These are phyloP conservation scores for Cossypha caffra DNA, from an alignment of 2,797 vertebrate genomes.

Conservation along the genomic window DNA sequence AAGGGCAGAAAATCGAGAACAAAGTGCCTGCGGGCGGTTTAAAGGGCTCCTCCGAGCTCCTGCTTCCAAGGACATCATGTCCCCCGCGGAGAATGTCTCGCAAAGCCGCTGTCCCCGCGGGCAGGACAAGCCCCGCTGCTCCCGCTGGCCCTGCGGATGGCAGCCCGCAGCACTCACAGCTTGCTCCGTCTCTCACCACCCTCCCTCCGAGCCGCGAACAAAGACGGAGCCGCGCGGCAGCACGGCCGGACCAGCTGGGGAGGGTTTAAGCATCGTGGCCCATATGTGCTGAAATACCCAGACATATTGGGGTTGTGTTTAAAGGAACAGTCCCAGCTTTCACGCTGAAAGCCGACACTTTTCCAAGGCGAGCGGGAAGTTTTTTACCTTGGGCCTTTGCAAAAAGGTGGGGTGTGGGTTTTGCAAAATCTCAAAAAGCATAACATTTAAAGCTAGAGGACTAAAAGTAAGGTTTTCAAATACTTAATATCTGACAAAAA, in stretches of 20 bases:
- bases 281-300: constrained; percentile 72
- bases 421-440: background rate
- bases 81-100: background rate
- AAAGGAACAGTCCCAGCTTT: constrained; percentile 45
- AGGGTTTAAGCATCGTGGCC: constrained; percentile 46
- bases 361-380: background rate
- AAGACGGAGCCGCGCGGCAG: constrained; percentile 53
- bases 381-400: background rate
- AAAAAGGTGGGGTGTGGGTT: background rate
- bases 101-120: background rate
- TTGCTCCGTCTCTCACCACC: constrained; percentile 66
- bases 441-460: background rate
- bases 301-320: constrained; percentile 64
- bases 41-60: background rate
- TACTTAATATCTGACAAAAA: background rate
- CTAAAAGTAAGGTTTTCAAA: background rate
- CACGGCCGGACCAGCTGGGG: constrained; percentile 59
- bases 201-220: constrained; percentile 57
- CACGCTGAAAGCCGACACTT: background rate
- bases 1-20: background rate
- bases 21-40: background rate
- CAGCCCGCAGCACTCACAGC: constrained; percentile 55
- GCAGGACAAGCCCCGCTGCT: background rate
- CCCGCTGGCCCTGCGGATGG: constrained; percentile 21
- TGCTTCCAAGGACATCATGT: background rate